A percentile compares a stretch with the other conserved stretches of the same genome.
Conservation (phyloP, 2,888 invertebrate species). For the Macroteleia sp. region DNA sequence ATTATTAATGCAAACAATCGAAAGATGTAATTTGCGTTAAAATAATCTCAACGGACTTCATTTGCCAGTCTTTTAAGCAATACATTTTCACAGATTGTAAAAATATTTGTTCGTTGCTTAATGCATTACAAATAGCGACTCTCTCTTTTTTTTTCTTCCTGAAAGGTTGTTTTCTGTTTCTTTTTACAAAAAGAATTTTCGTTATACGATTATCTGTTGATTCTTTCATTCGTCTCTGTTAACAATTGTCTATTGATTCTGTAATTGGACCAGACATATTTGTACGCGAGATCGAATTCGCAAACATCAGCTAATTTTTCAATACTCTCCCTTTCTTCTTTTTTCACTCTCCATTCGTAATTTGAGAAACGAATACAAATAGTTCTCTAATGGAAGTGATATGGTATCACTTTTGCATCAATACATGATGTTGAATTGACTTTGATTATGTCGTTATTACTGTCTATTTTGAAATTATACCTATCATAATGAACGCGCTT, state of each 20-base stretch:
- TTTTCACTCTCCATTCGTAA: slow-evolving; percentile 20
- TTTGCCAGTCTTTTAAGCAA: too few species aligned
- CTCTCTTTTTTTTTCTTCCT: too few species aligned
- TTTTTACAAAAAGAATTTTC: slow-evolving; percentile 2
- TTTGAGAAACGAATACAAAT: slow-evolving; percentile 49
- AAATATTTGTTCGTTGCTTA: too few species aligned
- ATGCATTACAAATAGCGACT: too few species aligned
- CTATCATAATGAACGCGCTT: slow-evolving; percentile 43
- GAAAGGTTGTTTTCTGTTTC: background rate
- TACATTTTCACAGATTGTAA: too few species aligned
- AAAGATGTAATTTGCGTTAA: too few species aligned
- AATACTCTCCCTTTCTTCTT: slow-evolving; percentile 16
- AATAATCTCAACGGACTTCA: too few species aligned
- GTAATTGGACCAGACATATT: slow-evolving; percentile 51
- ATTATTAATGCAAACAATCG: too few species aligned
- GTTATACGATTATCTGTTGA: slow-evolving; percentile 28
- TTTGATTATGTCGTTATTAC: slow-evolving; percentile 62
- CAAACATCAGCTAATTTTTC: slow-evolving; percentile 39
- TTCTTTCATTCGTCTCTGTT: slow-evolving; percentile 24
- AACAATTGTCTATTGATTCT: slow-evolving; percentile 42
- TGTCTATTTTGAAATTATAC: slow-evolving; percentile 50
- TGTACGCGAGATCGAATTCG: slow-evolving; percentile 32
- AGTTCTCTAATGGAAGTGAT: slow-evolving; percentile 45
- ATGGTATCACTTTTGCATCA: slow-evolving; percentile 43
- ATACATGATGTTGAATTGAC: slow-evolving; percentile 42